Evolutionary conservation across 2,113 vertebrate genomes (phyloP), one percentile per base, ranked within the genome.

Genomic region (Onychorhynchus coronatus): DNA sequence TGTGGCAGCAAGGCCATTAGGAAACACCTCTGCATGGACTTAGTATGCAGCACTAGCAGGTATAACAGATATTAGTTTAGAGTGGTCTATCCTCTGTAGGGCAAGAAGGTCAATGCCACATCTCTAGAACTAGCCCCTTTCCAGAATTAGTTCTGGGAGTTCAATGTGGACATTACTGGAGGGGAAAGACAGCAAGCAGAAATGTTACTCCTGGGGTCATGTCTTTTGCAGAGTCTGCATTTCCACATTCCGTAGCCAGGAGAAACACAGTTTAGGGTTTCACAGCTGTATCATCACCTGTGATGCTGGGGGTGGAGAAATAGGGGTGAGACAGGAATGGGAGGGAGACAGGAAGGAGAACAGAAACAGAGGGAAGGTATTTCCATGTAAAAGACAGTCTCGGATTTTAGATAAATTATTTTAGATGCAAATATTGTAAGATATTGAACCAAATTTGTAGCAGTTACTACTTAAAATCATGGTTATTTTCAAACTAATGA

Each of bases 161-260:
- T 68, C 44, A 49, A 0, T 9, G 33, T 33, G 12, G 52, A 22
- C 0, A 0, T 11, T 21, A 39, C 21, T 1, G 22, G 14, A 10
- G 39, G 63, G 24, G 14, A 67, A 81, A 75, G 11, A 67, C 12
- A 47, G 70, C 0, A 7, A 88, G 52, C 6, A 77, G 61, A 82
- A 75, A 24, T 59, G 33, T 13, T 24, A 62, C 10, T 58, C 46
- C 47, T 27, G 8, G 4, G 11, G 28, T 28, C 12, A 20, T 50
- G 56, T 14, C 28, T 80, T 76, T 62, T 27, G 4, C 52, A 72
- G 25, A 41, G 14, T 33, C 14, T 63, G 21, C 5, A 2, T 72
- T 88, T 61, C 30, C 61, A 76, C 24, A 50, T 24, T 39, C 72
- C 9, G 19, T 3, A 55, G 30, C 9, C 61, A 72, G 65, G 8